Percentiles rank a stretch among this genome's conserved stretches.
Evolutionary conservation across 2,888 invertebrate species (phyloP).

Genomic region (Hypomecis punctinalis): DNA sequence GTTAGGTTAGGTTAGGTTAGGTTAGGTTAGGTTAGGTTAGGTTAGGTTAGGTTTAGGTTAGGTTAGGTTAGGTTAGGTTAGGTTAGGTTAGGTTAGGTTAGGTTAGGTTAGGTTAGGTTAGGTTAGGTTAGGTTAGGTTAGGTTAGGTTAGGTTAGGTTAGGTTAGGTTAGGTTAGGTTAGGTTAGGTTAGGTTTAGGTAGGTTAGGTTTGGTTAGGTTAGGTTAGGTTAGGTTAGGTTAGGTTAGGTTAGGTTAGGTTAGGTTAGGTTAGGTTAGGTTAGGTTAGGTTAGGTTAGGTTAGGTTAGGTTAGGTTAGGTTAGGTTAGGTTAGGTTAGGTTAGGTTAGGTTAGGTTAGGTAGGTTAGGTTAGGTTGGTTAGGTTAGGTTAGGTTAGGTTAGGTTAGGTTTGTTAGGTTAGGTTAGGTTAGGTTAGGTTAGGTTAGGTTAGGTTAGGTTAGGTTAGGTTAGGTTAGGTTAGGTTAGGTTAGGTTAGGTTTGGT

Average conservation of each 20-base stretch:
- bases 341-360: conserved; percentile 21
- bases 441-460: conserved; percentile 24
- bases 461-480: conserved; percentile 31
- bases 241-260: conserved; percentile 36
- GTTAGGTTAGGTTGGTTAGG: conserved; percentile 24
- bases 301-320: conserved; percentile 26
- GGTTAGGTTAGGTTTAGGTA: no score
- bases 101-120: no score
- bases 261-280: conserved; percentile 27
- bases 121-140: no score
- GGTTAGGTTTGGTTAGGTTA: conserved; percentile 31
- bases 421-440: conserved; percentile 29
- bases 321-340: conserved; percentile 24
- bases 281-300: conserved; percentile 26
- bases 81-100: no score
- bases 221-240: conserved; percentile 30
- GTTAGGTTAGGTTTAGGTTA: no score
- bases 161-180: no score
- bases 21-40: no score
- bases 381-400: conserved; percentile 29
- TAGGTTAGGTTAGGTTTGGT: conserved; percentile 32
- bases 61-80: no score
- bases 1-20: no score
- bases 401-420: conserved; percentile 16
- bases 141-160: no score